phyloP scores from a whole-genome alignment of 2,113 vertebrate genomes.

The Gadus macrocephalus region DNA sequence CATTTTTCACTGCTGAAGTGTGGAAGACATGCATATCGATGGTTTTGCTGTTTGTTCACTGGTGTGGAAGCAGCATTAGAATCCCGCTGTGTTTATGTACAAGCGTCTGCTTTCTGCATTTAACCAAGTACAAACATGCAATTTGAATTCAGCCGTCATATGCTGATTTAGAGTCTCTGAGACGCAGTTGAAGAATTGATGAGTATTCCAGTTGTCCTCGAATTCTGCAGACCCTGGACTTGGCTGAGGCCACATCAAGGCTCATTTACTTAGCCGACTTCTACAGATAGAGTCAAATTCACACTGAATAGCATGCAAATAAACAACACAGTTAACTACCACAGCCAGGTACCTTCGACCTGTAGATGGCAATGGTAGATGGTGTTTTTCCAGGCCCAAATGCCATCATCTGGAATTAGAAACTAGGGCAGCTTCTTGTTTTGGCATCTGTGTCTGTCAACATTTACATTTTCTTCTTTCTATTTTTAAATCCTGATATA shows the following conservation, averaged over 20 bases:
- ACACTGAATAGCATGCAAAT: not conserved
- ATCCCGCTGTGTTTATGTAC: no score
- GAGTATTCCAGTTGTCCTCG: conserved; percentile 59
- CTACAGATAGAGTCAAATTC: conserved; percentile 20
- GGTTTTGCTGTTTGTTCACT: no score
- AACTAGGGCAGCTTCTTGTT: no score
- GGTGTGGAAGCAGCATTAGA: no score
- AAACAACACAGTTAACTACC: no score
- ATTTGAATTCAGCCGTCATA: not conserved
- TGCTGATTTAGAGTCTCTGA: conserved; percentile 59
- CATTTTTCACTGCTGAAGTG: conserved; percentile 23
- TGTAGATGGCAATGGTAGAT: no score
- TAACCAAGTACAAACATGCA: conserved; percentile 15
- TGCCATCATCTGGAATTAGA: no score
- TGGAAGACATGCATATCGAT: conserved; percentile 11
- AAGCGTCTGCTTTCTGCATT: conserved; percentile 67
- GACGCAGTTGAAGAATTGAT: conserved; percentile 48
- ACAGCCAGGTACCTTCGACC: no score
- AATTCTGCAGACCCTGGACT: conserved; percentile 25
- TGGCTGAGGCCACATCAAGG: conserved; percentile 9
- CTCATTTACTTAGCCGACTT: conserved; percentile 12
- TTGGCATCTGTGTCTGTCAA: no score
- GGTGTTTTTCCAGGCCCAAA: no score
- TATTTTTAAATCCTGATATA: no score
- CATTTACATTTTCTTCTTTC: no score